Evolutionary conservation across 1,140 invertebrate species (phyloP), one percentile per base, ranked within the genome.

Genomic region (Orussus abietinus): DNA sequence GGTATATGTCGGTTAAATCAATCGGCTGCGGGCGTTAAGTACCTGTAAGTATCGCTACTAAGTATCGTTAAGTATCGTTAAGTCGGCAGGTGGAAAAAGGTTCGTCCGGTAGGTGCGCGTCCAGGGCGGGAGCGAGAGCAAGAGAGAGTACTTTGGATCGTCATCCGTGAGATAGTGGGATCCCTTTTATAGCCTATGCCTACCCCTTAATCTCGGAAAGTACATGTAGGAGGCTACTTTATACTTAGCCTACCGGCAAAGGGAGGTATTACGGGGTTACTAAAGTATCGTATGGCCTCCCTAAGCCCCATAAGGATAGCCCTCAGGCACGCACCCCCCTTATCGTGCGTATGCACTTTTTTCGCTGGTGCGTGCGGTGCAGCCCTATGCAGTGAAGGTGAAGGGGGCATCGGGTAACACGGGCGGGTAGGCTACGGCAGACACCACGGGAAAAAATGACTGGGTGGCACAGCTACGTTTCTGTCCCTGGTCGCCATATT

Each of bases 271-370:
- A 65, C 61, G 60, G 65, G 63, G 67, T 66, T 67, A 70, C 64
- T 54, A 57, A 61, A 55, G 56, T 57, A 57, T 61, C 55, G 60
- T 63, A 61, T 55, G 60, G 60, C 60, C 56, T 63, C 60, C 61
- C 63, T 44, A 70, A 68, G 66, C 67, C 64, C 62, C 65, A 65
- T 69, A 69, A 64, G 67, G 64, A 67, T 66, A 67, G 63, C 65
- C 57, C 64, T 66, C 58, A 63, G 60, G 61, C 65, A 68, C 65
- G 65, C 64, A 69, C 62, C 61, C 59, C 57, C 47, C 49, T 64
- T 66, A 63, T 63, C 59, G 47, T 62, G 66, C 62, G 60, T 68
- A 64, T 62, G 64, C 62, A 66, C 53, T 60, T 64, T 64, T 69
- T 64, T 64, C 55, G 57, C 57, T 53, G 34, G 59, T 67, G 61